phyloP scores from a whole-genome alignment of 2,888 invertebrate genomes.

The Hirtodrosophila duncani region DNA sequence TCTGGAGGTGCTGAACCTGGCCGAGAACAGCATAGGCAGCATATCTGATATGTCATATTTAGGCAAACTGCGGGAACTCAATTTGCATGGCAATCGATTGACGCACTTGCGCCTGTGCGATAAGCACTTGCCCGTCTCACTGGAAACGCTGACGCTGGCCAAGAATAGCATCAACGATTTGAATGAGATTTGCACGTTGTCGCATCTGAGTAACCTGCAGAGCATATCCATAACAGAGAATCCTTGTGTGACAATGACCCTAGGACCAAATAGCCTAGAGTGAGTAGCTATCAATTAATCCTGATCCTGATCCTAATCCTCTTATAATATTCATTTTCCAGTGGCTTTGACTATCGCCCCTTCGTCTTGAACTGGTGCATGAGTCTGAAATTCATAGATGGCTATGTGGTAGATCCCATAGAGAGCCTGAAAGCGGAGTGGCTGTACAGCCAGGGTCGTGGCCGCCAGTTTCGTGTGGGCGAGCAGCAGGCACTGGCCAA shows the following conservation, averaged over 20 bases:
- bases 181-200: slow-evolving; percentile 90
- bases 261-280: slow-evolving; percentile 82
- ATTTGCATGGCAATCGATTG: slow-evolving; percentile 91
- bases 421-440: slow-evolving; percentile 97
- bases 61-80: slow-evolving; percentile 89
- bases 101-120: slow-evolving; percentile 89
- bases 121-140: slow-evolving; percentile 86
- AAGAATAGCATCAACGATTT: slow-evolving; percentile 91
- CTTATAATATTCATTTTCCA: slow-evolving; percentile 73
- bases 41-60: slow-evolving; percentile 91
- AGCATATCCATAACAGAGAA: slow-evolving; percentile 92
- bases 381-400: slow-evolving; percentile 91
- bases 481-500: slow-evolving; percentile 89
- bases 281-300: slow-evolving; percentile 76
- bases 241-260: slow-evolving; percentile 90
- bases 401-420: slow-evolving; percentile 91
- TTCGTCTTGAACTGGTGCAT: slow-evolving; percentile 96
- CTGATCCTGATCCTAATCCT: background rate
- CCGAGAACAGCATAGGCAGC: slow-evolving; percentile 91
- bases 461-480: slow-evolving; percentile 90
- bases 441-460: slow-evolving; percentile 96
- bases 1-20: slow-evolving; percentile 90
- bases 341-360: slow-evolving; percentile 94
- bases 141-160: slow-evolving; percentile 87
- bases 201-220: slow-evolving; percentile 86